A percentile compares a stretch with the other conserved stretches of the same genome.
Conservation (phyloP, 2,113 vertebrate species). For the Ia io region DNA sequence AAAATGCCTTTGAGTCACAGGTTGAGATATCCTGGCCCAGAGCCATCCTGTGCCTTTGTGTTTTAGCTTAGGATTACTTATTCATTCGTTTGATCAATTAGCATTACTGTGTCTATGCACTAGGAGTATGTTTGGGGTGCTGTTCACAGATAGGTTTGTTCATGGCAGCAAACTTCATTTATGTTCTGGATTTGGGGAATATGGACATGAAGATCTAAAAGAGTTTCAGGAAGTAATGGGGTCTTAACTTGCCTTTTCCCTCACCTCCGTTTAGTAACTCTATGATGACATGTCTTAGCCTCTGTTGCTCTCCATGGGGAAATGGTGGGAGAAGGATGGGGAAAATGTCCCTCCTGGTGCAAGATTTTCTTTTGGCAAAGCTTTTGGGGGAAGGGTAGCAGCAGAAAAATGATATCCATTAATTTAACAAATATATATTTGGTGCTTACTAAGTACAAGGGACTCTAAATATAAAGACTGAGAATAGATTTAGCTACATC, state of each 20-base stretch:
- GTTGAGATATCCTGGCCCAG: background rate
- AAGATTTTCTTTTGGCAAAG: background rate
- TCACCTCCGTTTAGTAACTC: background rate
- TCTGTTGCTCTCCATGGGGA: background rate
- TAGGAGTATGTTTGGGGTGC: background rate
- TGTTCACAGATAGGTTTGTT: background rate
- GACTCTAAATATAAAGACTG: background rate
- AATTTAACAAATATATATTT: background rate
- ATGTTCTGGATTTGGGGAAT: background rate
- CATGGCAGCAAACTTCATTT: background rate
- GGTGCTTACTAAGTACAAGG: background rate
- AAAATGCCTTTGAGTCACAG: background rate
- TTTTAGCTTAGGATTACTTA: background rate
- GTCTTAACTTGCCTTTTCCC: background rate
- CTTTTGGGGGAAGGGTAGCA: background rate
- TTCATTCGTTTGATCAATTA: background rate
- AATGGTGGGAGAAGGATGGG: background rate
- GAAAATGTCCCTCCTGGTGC: background rate
- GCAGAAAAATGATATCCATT: background rate
- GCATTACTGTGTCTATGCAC: background rate
- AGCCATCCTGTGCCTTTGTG: background rate
- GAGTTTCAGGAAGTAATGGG: background rate
- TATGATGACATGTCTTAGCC: fast-evolving
- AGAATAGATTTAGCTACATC: background rate
- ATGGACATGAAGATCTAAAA: background rate